A percentile compares a stretch with the other conserved stretches of the same genome.
Evolutionary conservation across 2,797 vertebrate species (phyloP).

Genomic region (Hemitrygon akajei): DNA sequence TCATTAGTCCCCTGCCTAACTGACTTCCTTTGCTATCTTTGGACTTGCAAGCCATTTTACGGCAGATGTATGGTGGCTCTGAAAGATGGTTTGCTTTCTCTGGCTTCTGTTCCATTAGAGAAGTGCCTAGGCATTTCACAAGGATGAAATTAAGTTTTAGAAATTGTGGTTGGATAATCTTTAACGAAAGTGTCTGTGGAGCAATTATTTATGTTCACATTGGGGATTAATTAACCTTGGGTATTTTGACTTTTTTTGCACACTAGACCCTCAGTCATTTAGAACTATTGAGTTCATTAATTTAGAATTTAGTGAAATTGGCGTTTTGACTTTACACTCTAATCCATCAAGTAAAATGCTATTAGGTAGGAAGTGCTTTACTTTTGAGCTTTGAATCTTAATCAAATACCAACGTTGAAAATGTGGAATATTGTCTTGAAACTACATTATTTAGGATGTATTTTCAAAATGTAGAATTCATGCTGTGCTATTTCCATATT

Average conservation of each 20-base stretch:
- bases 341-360: not conserved
- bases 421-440: not conserved
- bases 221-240: constrained; percentile 39
- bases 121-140: not conserved
- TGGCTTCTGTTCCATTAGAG: not conserved
- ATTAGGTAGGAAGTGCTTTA: not conserved
- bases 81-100: constrained; percentile 26
- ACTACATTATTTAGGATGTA: not conserved
- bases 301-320: constrained; percentile 13
- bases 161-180: not conserved
- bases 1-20: constrained; percentile 53
- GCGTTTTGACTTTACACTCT: not conserved
- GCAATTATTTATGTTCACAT: constrained; percentile 36
- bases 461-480: not conserved
- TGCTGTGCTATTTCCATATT: not conserved
- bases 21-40: constrained; percentile 45
- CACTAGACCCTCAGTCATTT: constrained; percentile 37
- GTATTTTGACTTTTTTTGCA: constrained; percentile 19
- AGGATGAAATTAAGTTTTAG: constrained; percentile 20
- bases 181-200: not conserved
- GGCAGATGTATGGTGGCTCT: constrained; percentile 35
- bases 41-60: constrained; percentile 40
- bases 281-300: constrained; percentile 36
- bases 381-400: constrained; percentile 31
- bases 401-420: not conserved